Conservation (phyloP, 2,113 vertebrate species). For the Ptilorrhoa leucosticta region DNA sequence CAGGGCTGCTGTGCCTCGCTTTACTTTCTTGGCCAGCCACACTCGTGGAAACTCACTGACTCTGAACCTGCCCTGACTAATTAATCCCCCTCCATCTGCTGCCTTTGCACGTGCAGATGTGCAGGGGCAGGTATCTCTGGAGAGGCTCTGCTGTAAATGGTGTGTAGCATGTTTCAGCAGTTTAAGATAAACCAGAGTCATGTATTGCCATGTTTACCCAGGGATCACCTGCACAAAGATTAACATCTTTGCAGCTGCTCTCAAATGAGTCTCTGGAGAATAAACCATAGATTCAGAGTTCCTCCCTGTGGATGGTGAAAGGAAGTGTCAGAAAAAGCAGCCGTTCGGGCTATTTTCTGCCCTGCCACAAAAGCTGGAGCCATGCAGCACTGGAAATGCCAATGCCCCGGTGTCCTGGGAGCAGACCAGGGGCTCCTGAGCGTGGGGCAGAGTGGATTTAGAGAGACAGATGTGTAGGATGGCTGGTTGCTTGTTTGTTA, state of each 20-base stretch:
- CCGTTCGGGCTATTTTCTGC: not conserved
- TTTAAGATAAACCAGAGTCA: slow-evolving; percentile 43
- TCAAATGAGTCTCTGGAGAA: slow-evolving; percentile 17
- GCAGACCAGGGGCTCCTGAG: not conserved
- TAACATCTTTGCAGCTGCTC: slow-evolving; percentile 60
- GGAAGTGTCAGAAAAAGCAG: slow-evolving; percentile 8
- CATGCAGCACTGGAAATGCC: not conserved
- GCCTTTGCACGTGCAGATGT: not conserved
- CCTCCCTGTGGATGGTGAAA: slow-evolving; percentile 39
- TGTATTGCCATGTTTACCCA: slow-evolving; percentile 28
- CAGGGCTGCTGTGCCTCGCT: not conserved
- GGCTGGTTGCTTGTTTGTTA: not conserved
- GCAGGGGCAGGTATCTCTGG: not conserved
- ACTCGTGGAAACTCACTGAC: not conserved
- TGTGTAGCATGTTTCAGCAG: slow-evolving; percentile 2
- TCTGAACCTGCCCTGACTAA: not conserved
- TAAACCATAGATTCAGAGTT: slow-evolving; percentile 11
- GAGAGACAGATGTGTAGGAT: not conserved
- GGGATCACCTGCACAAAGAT: slow-evolving; percentile 54
- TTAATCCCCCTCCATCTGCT: not conserved
- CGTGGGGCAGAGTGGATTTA: not conserved
- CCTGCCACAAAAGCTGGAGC: not conserved
- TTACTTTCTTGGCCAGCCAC: not conserved
- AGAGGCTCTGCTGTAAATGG: not conserved
- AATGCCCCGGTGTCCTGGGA: accelerated